Evolutionary conservation across 2,113 vertebrate genomes (phyloP).

Genomic region (Myodes glareolus): DNA sequence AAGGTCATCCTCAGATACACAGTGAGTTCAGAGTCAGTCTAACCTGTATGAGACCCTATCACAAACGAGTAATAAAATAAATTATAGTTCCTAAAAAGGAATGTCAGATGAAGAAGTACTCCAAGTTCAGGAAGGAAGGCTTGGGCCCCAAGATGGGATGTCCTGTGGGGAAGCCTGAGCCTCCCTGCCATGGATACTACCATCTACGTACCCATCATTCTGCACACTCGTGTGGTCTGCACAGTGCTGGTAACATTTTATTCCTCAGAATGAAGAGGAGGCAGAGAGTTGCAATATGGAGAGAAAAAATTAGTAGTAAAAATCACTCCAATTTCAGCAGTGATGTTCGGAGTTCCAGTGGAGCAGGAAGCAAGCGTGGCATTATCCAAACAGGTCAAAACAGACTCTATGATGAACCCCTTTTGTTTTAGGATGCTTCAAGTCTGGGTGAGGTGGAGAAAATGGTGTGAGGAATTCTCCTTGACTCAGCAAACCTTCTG

Average conservation of each 20-base stretch:
- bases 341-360: not conserved
- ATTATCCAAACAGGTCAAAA: not conserved
- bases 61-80: not conserved
- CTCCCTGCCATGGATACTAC: not conserved
- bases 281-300: not conserved
- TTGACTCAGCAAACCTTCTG: not conserved
- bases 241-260: not conserved
- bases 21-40: not conserved
- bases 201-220: not conserved
- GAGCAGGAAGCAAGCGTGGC: not conserved
- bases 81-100: not conserved
- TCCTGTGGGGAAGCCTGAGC: not conserved
- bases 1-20: not conserved
- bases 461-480: not conserved
- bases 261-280: not conserved
- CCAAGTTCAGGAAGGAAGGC: not conserved
- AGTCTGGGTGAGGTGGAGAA: not conserved
- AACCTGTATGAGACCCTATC: not conserved
- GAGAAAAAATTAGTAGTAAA: not conserved
- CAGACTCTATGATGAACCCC: not conserved
- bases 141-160: not conserved
- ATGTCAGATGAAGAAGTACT: not conserved
- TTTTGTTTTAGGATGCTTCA: constrained; percentile 11
- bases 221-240: not conserved
- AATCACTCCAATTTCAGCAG: not conserved